Evolutionary conservation across 2,888 invertebrate genomes (phyloP), one percentile per base, ranked within the genome.

Genomic region (Mellilla xanthometata): DNA sequence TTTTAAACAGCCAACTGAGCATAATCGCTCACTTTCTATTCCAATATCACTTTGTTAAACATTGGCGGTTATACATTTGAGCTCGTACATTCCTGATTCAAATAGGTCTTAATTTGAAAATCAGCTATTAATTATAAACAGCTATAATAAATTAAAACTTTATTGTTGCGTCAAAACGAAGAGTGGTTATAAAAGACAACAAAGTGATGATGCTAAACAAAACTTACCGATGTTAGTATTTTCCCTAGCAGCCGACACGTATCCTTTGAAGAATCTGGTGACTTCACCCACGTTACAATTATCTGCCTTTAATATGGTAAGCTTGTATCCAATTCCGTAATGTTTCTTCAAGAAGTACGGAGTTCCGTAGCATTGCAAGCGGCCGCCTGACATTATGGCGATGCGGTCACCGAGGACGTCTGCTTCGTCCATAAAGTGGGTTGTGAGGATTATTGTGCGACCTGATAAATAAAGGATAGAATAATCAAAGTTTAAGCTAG

Each of bases 361-460:
- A 0, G 95, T 93, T 1, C 97, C 97, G 48, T 93, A 92, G 63
- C 96, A 96, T 64, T 95, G 94, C n/a, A 97, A 81, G 22, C 92
- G 90, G 0, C 97, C 97, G 11, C 93, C 93, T 0, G 95, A 92
- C 95, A 97, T 95, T 32, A 97, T 96, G 2, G 96, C 96, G 59
- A 97, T 96, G 2, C 96, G 91, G 79, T 97, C 97, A 2, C 96
- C 97, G 0, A 97, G 81, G 1, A 96, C 87, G 76, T 97, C 97
- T 0, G 97, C 96, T 77, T 97, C 97, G 64, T 97, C 96, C 96
- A 97, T 96, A 72, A 95, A 96, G 77, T 97, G 95, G 0, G 96
- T 96, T 0, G 96, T 95, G 32, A 97, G 83, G 19, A 97, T 87
- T 67, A 97, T 92, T 0, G 96, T 95, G 2, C 96, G 91, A 12